Evolutionary conservation across 53 echinoderm and acorn worm species (phyloP), one percentile per base, ranked within the genome.

Genomic region (Holothuria scabra): DNA sequence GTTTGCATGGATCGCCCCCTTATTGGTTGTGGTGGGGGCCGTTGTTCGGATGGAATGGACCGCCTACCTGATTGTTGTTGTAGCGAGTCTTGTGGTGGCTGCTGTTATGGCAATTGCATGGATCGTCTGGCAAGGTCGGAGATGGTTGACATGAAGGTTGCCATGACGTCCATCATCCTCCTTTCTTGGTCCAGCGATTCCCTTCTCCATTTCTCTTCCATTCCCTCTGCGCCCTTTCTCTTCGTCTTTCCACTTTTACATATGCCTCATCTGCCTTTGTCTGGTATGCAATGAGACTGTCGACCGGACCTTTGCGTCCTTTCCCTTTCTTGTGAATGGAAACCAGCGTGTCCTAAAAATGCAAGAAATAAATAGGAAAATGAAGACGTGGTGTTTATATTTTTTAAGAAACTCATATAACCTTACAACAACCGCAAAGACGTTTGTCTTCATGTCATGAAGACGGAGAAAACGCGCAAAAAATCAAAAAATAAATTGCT

Each of bases 181-280:
- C 28, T 9, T 16, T 62, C 62, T 16, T 62, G 62, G 10, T 62
- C 62, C 20, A 62, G 18, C 8, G 62, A 62, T 16, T 62, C 62
- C 62, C 62, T 9, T 16, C 62, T 62, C 62, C 62, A 62, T 62
- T 62, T 62, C 28, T 62, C 62, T 28, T 62, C 62, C 23, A 62
- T 22, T 62, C 62, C 18, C 62, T 22, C 28, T 62, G 62, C 20
- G 12, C 62, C 62, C 62, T 62, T 16, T 62, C 62, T 16, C 62
- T 62, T 62, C 62, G 10, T 16, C 62, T 62, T 62, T 62, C 62
- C 20, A 18, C 62, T 22, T 28, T 22, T 16, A 62, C 8, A 62
- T 62, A 62, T 62, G 62, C 62, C 28, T 62, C 62, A 21, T 62
- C 62, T 0, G 62, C 62, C 20, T 62, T 62, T 62, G 3, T 16